Conservation (phyloP, 1,140 invertebrate species). For the Penaeus vannamei region DNA sequence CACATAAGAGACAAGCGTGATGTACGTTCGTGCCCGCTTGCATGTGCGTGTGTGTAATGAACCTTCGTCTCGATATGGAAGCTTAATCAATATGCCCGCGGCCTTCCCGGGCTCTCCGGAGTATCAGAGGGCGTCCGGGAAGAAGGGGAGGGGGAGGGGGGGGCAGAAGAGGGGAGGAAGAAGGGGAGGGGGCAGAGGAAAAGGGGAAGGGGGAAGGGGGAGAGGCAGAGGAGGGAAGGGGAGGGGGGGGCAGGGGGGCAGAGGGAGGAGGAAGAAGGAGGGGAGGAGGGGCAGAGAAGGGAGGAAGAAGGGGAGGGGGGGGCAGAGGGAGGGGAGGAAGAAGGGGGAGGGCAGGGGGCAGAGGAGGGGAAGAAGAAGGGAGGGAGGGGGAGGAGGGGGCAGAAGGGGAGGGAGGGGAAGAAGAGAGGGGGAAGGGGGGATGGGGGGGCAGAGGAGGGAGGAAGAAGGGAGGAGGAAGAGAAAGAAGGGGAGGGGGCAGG, state of each 20-base stretch:
- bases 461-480: neutral
- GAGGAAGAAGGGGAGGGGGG: neutral
- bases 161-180: neutral
- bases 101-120: too few relatives aligned
- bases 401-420: neutral
- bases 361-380: neutral
- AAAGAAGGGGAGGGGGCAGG: too few relatives aligned
- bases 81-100: too few relatives aligned
- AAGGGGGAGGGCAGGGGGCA: neutral
- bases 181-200: neutral
- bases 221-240: neutral
- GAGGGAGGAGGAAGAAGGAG: neutral
- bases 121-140: too few relatives aligned
- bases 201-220: too few relatives aligned
- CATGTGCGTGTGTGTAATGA: conserved; percentile 13
- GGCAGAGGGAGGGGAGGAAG: too few relatives aligned
- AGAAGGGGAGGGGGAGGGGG: too few relatives aligned
- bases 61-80: too few relatives aligned
- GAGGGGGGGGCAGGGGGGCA: neutral
- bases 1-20: neutral
- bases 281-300: too few relatives aligned
- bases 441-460: neutral
- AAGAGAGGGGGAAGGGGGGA: neutral
- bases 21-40: neutral
- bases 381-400: too few relatives aligned